Evolutionary conservation across 64 coral and sea anemone genomes (phyloP), one percentile per base, ranked within the genome.

Genomic region (Pocillopora damicornis): DNA sequence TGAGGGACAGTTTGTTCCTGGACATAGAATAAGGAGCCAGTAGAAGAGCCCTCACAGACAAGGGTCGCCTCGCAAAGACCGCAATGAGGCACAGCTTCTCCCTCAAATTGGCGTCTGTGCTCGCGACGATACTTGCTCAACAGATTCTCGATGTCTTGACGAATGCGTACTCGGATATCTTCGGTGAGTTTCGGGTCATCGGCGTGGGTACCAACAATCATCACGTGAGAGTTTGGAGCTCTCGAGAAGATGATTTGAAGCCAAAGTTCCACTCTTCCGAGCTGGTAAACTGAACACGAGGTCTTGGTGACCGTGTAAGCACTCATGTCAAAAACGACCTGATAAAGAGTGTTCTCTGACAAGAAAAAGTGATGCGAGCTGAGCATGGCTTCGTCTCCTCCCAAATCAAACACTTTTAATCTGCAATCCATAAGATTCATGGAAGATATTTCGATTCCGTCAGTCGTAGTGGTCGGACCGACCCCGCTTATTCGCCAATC

Each of bases 271-370:
- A 97, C 20, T 80, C 88, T 92, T 65, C 91, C 94, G 59, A 97
- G 88, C 60, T 92, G 90, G 17, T 79, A 64, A 11, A 92, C 83
- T 59, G 26, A 81, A 34, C 75, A 86, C 63, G 80, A 88, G 65
- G 69, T 89, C 61, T 97, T 97, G 91, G 84, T 97, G 11, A 90
- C 73, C 0, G 91, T 86, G 63, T 93, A 97, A 36, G 89, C 81
- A 77, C 91, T 83, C 91, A 97, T 93, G 20, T 97, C 94, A 30
- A 97, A 97, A 16, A 92, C 91, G 5, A 88, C 94, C 73, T 90
- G 94, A 76, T 97, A 97, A n/a, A 97, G 89, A 78, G 91, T 93
- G 83, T 97, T 97, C 76, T 97, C 94, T 23, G 94, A 92, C 30
- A 97, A 26, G 73, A 97, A 97, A 5, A 97, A 81, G 35, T 88